Evolutionary conservation across 2,888 invertebrate genomes (phyloP), one percentile per base, ranked within the genome.

Genomic region (Thereva unica): DNA sequence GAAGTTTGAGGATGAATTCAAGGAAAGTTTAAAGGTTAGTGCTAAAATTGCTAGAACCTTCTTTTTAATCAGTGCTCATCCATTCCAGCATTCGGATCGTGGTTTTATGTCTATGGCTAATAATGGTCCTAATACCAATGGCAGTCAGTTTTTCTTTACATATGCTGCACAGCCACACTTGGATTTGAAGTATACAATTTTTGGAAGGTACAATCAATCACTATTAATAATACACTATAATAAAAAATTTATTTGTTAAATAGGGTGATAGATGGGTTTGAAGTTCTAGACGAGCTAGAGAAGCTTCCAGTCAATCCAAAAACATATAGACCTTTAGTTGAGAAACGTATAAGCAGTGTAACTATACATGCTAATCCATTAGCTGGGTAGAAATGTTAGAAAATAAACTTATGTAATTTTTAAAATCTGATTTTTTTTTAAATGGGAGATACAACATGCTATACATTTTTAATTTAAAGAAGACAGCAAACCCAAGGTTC

Each of bases 281-380:
- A 98, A 78, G 89, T 92, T 0, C 83, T 99, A 44, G 98, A 99
- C 79, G 96, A 97, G 76, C 83, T 99, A 71, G 99, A 99, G 82
- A 97, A 96, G 79, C 83, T 95, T 70, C 88, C 92, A 61, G 97
- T 99, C 0, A 95, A 97, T 82, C 91, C 95, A 4, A 98, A 97
- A 82, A 94, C 91, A 74, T 96, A 87, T 78, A 87, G 89, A 73
- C 98, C 98, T 0, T 80, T 95, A 1, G 87, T 87, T 45, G 97
- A 97, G 76, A 91, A 90, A 38, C 87, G 88, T 80, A 91, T 99
- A 73, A 92, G 92, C 76, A 89, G 86, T 75, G 86, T 97, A 9
- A 97, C 96, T 5, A 95, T 99, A 77, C 99, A 99, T 84, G 97
- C 98, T 4, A 99, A 99, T 85, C 99, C 99, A 10, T 81, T 99